phyloP scores from a whole-genome alignment of 2,888 invertebrate genomes.

The Drosophila antonietae region DNA sequence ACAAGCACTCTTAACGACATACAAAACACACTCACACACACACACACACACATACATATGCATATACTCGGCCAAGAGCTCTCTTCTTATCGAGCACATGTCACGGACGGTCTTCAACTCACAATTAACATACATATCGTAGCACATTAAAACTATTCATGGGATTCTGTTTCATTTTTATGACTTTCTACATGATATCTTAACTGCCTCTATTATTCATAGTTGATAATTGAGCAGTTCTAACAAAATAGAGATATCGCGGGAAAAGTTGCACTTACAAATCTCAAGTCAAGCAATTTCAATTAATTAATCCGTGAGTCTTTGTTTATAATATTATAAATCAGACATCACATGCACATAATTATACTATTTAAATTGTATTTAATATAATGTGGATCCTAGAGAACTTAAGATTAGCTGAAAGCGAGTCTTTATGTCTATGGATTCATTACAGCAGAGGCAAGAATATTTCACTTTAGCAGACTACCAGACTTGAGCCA shows the following conservation, averaged over 20 bases:
- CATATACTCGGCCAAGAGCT: conserved; percentile 12
- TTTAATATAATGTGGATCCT: not conserved
- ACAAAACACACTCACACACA: not conserved
- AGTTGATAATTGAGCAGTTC: conserved; percentile 9
- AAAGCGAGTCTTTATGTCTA: too few species aligned
- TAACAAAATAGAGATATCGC: not conserved
- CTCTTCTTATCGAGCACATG: conserved; percentile 32
- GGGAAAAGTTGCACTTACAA: not conserved
- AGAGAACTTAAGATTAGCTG: too few species aligned
- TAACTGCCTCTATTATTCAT: conserved; percentile 1
- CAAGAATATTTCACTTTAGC: too few species aligned
- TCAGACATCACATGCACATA: too few species aligned
- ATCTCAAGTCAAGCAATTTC: not conserved
- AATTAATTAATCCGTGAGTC: not conserved
- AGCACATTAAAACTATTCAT: conserved; percentile 14
- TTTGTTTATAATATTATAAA: too few species aligned
- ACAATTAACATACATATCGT: conserved; percentile 45
- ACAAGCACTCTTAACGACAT: conserved; percentile 31
- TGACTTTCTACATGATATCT: conserved; percentile 10
- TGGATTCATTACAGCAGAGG: too few species aligned
- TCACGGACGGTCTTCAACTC: conserved; percentile 23
- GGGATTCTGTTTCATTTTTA: conserved; percentile 4
- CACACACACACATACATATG: not conserved
- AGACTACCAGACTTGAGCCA: too few species aligned
- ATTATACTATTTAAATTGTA: not conserved